Evolutionary conservation across 2,797 vertebrate genomes (phyloP).

Genomic region (Microtus californicus): DNA sequence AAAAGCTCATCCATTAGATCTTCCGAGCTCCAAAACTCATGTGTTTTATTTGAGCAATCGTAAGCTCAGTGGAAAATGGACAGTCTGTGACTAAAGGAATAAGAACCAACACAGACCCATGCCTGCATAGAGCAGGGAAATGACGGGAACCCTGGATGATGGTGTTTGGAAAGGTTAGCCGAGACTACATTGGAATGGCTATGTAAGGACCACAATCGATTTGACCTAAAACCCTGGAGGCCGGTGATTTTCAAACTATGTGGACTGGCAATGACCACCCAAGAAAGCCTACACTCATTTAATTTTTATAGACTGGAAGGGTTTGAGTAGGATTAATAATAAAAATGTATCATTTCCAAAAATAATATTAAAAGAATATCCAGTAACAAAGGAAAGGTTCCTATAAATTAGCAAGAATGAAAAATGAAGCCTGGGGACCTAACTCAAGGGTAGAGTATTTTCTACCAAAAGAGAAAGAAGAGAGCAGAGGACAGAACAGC

Average conservation of each 20-base stretch:
- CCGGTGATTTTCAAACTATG: background rate
- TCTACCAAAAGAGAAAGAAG: background rate
- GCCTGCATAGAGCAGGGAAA: background rate
- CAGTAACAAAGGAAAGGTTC: background rate
- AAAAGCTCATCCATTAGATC: background rate
- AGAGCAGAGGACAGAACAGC: background rate
- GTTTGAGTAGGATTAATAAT: background rate
- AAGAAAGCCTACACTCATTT: background rate
- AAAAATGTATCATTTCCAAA: conserved; percentile 10
- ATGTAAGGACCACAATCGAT: background rate
- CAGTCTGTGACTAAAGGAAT: background rate
- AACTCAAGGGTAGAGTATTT: background rate
- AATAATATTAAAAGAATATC: background rate
- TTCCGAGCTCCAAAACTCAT: background rate
- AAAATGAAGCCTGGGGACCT: background rate
- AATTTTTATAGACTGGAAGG: background rate
- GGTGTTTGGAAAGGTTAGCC: background rate
- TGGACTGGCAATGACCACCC: background rate
- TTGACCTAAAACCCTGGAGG: background rate
- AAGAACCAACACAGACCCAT: background rate
- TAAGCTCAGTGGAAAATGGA: background rate
- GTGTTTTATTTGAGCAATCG: background rate
- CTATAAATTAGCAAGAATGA: background rate
- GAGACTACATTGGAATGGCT: background rate
- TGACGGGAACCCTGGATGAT: background rate